phyloP scores from a whole-genome alignment of 2,888 invertebrate genomes.

The Tupiocoris notatus region DNA sequence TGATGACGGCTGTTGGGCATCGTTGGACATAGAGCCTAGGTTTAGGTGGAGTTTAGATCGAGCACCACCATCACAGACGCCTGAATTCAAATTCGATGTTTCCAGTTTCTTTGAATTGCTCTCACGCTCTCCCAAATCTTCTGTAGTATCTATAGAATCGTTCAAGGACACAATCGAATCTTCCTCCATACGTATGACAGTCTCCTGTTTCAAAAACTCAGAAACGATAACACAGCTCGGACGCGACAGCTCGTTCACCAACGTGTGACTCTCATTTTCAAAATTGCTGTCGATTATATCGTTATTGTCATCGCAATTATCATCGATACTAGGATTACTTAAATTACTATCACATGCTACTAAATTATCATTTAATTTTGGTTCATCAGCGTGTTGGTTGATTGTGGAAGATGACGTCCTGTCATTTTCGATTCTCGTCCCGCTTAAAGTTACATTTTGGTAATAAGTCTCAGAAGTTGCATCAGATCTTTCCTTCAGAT shows the following conservation, averaged over 20 bases:
- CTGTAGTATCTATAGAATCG: neutral
- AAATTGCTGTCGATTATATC: slow-evolving; percentile 13
- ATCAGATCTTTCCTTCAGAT: slow-evolving; percentile 21
- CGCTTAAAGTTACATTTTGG: slow-evolving; percentile 33
- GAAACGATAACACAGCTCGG: slow-evolving; percentile 43
- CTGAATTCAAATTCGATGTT: slow-evolving; percentile 1
- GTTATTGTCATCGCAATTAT: slow-evolving; percentile 32
- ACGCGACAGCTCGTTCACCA: slow-evolving; percentile 4
- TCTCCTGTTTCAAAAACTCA: slow-evolving; percentile 44
- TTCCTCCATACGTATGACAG: slow-evolving; percentile 36
- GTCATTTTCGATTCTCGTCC: neutral
- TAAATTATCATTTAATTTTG: slow-evolving; percentile 40
- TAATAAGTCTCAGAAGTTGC: slow-evolving; percentile 28
- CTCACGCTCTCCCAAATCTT: neutral
- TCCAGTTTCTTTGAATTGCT: slow-evolving; percentile 28
- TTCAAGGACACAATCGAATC: neutral
- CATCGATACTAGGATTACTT: slow-evolving; percentile 39
- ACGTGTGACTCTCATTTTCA: neutral
- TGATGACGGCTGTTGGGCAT: neutral
- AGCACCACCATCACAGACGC: neutral
- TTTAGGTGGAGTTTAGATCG: slow-evolving; percentile 4
- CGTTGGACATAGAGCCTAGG: neutral
- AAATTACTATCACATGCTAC: slow-evolving; percentile 46
- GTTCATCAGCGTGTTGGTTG: slow-evolving; percentile 7
- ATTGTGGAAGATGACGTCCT: neutral